Base-by-base conservation (phyloP, 1,140 invertebrate genomes). In the Bactericera cockerelli region DNA sequence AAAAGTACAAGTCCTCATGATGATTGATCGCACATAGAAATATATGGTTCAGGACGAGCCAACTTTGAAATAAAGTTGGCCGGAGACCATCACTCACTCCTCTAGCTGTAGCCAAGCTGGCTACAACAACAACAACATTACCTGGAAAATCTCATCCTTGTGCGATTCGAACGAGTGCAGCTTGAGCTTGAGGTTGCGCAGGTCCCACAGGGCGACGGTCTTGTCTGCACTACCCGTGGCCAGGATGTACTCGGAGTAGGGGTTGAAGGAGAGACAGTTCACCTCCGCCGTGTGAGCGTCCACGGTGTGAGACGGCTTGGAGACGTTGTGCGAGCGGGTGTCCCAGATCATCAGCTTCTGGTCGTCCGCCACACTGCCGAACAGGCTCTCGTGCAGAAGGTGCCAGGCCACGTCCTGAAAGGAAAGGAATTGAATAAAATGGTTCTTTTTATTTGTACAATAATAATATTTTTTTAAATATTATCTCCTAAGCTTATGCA, bases 311-410 rank as follows among this genome's bases (percentile, higher is more conserved):
- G 90, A 94, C 14, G 97, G 94, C 74, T 98, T 98, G 66, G 84
- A 95, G 6, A 90, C 92, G 69, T 94, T 96, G 70, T 93, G 93
- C 66, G 87, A 87, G 68, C 86, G 82, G 2, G 95, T 98, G 71
- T 99, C 97, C 97, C 97, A 99, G 65, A 99, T 98, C 94, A 99
- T 98, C 1, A 99, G 77, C 72, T 99, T 99, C 71, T 98, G 93
- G 72, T 99, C 97, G 74, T 99, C 97, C 57, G 94, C 97, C 0
- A 99, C 97, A 0, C 96, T 99, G 4, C 97, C 97, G 72, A 99
- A 99, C 0, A 99, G 75, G 26, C 91, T 93, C 73, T 99, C 95
- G 70, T 99, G 96, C 24, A 99, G 72, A 42, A 98, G 74, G 76
- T 99, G 96, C 96, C 97, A 99, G 1, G 96, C 94, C 0, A 99